These are phyloP conservation scores for Carcharodon carcharias DNA, from an alignment of 2,797 vertebrate genomes.

Conservation along the genomic window DNA sequence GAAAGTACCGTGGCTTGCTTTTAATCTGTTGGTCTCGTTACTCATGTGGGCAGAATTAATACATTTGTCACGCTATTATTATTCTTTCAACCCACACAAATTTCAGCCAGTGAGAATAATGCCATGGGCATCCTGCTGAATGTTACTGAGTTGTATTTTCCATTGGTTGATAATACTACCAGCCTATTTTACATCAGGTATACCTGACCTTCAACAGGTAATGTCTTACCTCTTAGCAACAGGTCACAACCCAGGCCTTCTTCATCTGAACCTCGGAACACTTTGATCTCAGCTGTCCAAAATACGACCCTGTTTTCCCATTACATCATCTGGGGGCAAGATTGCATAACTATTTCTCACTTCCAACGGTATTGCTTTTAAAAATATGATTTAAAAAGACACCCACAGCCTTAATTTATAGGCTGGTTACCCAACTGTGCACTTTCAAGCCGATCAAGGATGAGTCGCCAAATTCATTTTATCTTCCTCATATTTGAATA, in stretches of 20 bases:
- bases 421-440: neutral
- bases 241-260: neutral
- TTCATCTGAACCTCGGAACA: neutral
- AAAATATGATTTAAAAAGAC: neutral
- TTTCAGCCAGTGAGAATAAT: neutral
- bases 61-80: neutral
- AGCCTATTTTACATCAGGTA: neutral
- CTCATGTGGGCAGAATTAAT: neutral
- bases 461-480: neutral
- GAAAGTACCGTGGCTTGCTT: neutral
- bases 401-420: neutral
- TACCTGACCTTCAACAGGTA: neutral
- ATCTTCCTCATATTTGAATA: neutral
- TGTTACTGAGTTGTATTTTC: neutral
- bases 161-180: neutral
- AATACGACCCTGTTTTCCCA: neutral
- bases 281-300: neutral
- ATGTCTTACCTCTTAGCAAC: neutral
- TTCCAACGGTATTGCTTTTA: neutral
- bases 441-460: neutral
- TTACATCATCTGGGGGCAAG: neutral
- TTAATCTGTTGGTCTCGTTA: neutral
- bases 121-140: neutral
- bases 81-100: neutral
- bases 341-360: neutral